A percentile compares a stretch with the other conserved stretches of the same genome.
Conservation (phyloP, 2,797 vertebrate species). For the Bradypodion ventrale region DNA sequence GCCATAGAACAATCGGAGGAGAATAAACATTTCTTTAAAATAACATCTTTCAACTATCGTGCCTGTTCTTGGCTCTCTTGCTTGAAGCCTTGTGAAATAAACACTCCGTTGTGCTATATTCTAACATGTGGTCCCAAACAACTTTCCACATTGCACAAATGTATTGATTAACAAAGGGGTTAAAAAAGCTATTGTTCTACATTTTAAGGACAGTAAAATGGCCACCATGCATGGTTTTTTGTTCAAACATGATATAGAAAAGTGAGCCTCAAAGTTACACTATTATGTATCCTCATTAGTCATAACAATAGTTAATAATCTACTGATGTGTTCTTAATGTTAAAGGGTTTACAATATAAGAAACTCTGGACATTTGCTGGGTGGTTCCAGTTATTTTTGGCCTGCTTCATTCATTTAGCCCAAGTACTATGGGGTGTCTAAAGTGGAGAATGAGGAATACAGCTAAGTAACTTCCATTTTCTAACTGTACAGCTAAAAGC, state of each 20-base stretch:
- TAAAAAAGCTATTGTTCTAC: neutral
- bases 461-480: too few species aligned
- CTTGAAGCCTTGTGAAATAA: neutral
- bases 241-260: neutral
- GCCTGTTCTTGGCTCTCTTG: neutral
- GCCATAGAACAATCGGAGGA: neutral
- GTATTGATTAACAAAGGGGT: neutral
- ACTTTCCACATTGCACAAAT: neutral
- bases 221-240: neutral
- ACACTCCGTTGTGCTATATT: neutral
- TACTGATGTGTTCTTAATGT: too few species aligned
- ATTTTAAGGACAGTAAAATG: neutral
- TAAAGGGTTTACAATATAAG: too few species aligned
- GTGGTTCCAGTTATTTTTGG: too few species aligned
- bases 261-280: neutral
- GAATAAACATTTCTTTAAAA: neutral
- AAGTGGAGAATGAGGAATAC: too few species aligned
- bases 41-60: neutral
- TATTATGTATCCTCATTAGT: neutral
- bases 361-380: too few species aligned
- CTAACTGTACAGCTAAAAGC: too few species aligned
- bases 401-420: too few species aligned
- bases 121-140: neutral
- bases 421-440: too few species aligned
- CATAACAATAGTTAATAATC: neutral